Conservation (phyloP, 1,140 invertebrate species). For the Caenorhabditis brenneri region DNA sequence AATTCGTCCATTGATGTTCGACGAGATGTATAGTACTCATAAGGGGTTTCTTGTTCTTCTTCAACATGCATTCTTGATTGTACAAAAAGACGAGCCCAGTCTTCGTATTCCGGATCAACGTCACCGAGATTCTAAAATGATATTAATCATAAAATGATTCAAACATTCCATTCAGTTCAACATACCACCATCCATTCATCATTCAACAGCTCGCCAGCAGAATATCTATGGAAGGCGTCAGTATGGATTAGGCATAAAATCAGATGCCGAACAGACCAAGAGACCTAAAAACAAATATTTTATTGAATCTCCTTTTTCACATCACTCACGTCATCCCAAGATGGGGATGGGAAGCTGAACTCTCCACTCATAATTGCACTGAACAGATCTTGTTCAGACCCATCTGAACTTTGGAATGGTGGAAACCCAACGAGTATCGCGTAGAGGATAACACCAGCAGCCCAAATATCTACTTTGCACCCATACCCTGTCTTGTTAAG, state of each 20-base stretch:
- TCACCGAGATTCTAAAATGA: constrained; percentile 45
- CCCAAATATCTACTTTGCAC: constrained; percentile 88
- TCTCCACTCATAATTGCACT: constrained; percentile 50
- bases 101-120: constrained; percentile 48
- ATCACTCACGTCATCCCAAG: constrained; percentile 47
- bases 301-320: not conserved
- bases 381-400: constrained; percentile 54
- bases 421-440: constrained; percentile 78
- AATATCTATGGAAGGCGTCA: constrained; percentile 47
- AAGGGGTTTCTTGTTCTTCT: constrained; percentile 52
- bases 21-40: constrained; percentile 55
- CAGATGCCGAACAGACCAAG: constrained; percentile 44
- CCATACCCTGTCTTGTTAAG: constrained; percentile 77
- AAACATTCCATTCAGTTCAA: too few relatives aligned
- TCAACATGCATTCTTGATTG: constrained; percentile 39
- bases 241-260: constrained; percentile 51
- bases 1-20: constrained; percentile 56
- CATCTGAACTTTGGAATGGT: constrained; percentile 55
- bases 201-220: constrained; percentile 43
- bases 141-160: not conserved
- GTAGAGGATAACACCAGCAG: constrained; percentile 93
- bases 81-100: constrained; percentile 53
- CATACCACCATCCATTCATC: constrained; percentile 52
- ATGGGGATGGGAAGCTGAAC: constrained; percentile 56
- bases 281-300: constrained; percentile 41